A percentile compares a stretch with the other conserved stretches of the same genome.
These are phyloP conservation scores for Eupeodes corollae DNA, from an alignment of 1,140 invertebrate genomes.

Conservation along the genomic window DNA sequence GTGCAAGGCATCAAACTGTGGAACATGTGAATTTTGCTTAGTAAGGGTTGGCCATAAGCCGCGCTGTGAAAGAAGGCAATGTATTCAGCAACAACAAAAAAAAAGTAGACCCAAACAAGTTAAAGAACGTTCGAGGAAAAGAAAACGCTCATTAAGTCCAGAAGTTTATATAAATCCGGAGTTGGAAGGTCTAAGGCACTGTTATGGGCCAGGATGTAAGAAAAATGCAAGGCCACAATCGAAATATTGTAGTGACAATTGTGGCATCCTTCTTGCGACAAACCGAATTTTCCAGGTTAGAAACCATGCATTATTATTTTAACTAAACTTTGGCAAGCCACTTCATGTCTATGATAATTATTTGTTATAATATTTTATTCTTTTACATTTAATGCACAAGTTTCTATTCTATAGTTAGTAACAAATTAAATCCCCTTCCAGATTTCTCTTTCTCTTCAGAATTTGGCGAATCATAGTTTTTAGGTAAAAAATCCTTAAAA, in stretches of 20 bases:
- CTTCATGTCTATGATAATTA: too few species aligned
- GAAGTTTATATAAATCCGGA: slow-evolving; percentile 43
- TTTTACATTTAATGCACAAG: too few species aligned
- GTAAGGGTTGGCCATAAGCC: slow-evolving; percentile 69
- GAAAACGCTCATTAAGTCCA: slow-evolving; percentile 42
- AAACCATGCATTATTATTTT: too few species aligned
- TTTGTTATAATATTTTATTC: too few species aligned
- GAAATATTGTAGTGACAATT: slow-evolving; percentile 92
- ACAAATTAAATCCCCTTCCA: too few species aligned
- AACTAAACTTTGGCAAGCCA: too few species aligned
- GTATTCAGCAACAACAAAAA: slow-evolving; percentile 9
- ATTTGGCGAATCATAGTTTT: too few species aligned
- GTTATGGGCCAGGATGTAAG: slow-evolving; percentile 80
- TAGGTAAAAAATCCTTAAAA: too few species aligned
- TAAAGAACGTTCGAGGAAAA: slow-evolving; percentile 32
- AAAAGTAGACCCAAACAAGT: slow-evolving; percentile 18
- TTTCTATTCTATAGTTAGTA: too few species aligned
- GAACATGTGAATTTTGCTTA: slow-evolving; percentile 60
- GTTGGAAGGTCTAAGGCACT: slow-evolving; percentile 53
- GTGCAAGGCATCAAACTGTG: slow-evolving; percentile 75
- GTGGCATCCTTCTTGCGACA: slow-evolving; percentile 84
- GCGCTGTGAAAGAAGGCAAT: slow-evolving; percentile 49
- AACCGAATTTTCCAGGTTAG: slow-evolving; percentile 64
- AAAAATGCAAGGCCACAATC: slow-evolving; percentile 66
- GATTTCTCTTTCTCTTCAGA: too few species aligned